Evolutionary conservation across 2,888 invertebrate species (phyloP), one percentile per base, ranked within the genome.

Genomic region (Volucella bombylans): DNA sequence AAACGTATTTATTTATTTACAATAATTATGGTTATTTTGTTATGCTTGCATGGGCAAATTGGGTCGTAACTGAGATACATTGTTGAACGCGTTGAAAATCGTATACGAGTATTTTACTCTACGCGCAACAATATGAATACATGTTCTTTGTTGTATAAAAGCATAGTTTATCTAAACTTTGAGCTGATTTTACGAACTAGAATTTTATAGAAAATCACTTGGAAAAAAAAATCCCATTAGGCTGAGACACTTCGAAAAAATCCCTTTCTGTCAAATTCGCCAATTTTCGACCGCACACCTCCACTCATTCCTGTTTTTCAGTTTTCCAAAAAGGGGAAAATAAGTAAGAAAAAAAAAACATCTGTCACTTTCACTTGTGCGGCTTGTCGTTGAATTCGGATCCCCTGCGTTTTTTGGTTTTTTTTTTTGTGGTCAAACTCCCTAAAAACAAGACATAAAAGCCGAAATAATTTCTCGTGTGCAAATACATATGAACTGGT

Each of bases 361-460:
- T 85, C 85, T 85, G 85, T 85, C 85, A 85, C 85, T 85, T 85
- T 85, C 85, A 85, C 85, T 85, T 85, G 81, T 85, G 85, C 85
- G 85, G 85, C 85, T 85, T 85, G 81, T 85, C 81, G 81, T 76
- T 50, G 47, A 62, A 62, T 72, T 67, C 64, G 55, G 47, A 43
- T 72, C 55, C n/a, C 9, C 67, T 69, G 15, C 64, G 68, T 43
- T 57, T 69, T 68, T 71, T 47, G 11, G 50, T 23, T 64, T 62
- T 78, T 50, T 14, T 14, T 39, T 14, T n/a, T n/a, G 23, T 23
- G 18, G 38, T 59, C 59, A 57, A 50, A 62, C 15, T 18, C n/a
- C 6, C n/a, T 45, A 23, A 59, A 69, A 49, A 31, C 23, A 41
- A 31, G 31, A 57, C 31, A 23, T 23, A 23, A 76, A 59, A 41